phyloP scores from a whole-genome alignment of 2,888 invertebrate species.

The Horisme vitalbata region DNA sequence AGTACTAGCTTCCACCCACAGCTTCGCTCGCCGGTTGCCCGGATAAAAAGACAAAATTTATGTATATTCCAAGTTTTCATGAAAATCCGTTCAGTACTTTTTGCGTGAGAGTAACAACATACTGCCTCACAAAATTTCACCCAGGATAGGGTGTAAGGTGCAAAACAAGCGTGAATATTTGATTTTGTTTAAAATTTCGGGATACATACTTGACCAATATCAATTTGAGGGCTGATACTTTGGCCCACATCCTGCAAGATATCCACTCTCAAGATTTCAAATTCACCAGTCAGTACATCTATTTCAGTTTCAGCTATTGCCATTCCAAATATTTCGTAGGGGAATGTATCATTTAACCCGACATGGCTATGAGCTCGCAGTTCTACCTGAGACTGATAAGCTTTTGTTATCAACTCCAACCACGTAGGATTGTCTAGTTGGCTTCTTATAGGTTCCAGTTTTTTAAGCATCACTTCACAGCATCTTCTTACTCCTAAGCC shows the following conservation, averaged over 20 bases:
- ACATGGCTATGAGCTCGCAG: conserved; percentile 51
- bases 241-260: conserved; percentile 85
- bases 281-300: conserved; percentile 88
- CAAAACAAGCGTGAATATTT: too few species aligned
- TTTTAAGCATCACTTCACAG: conserved; percentile 68
- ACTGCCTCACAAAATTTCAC: too few species aligned
- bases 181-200: too few species aligned
- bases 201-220: conserved; percentile 85
- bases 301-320: conserved; percentile 86
- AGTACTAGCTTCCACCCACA: too few species aligned
- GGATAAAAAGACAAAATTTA: too few species aligned
- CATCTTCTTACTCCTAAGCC: conserved; percentile 77
- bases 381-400: conserved; percentile 52
- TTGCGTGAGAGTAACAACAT: too few species aligned
- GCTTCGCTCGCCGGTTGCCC: too few species aligned
- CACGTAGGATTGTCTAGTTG: conserved; percentile 66
- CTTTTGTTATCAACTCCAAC: conserved; percentile 74
- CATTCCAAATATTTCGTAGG: conserved; percentile 75
- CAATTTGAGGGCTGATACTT: conserved; percentile 85
- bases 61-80: too few species aligned
- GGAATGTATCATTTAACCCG: conserved; percentile 35
- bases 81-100: too few species aligned
- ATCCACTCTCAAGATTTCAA: conserved; percentile 83
- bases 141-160: too few species aligned
- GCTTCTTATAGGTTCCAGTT: conserved; percentile 66